A percentile compares a stretch with the other conserved stretches of the same genome.
These are phyloP conservation scores for Amazona finschi DNA, from an alignment of 2,797 vertebrate species.

Conservation along the genomic window DNA sequence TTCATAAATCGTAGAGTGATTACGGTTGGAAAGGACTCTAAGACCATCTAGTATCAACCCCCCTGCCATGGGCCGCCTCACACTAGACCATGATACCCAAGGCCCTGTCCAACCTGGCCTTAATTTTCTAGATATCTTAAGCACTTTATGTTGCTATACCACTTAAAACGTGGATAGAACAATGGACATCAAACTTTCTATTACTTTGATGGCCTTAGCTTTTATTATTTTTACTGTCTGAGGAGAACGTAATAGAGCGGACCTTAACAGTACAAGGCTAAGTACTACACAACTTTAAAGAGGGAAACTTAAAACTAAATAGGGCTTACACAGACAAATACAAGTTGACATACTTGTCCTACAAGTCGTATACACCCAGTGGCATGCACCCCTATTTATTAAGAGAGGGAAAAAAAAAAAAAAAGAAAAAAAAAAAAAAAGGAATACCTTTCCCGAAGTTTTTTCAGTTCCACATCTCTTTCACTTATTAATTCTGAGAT, in stretches of 20 bases:
- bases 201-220: not conserved
- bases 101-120: not conserved
- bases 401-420: not conserved
- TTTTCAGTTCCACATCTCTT: slow-evolving; percentile 93
- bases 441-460: slow-evolving; percentile 89
- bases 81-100: not conserved
- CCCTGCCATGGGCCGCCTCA: not conserved
- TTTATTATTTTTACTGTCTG: not conserved
- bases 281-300: not conserved
- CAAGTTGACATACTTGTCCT: not conserved
- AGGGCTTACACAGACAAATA: not conserved
- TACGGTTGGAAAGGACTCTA: not conserved
- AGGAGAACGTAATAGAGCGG: not conserved
- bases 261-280: not conserved
- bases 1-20: not conserved
- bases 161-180: not conserved
- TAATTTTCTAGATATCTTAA: not conserved
- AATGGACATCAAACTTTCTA: not conserved
- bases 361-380: not conserved
- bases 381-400: not conserved
- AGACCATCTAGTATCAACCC: not conserved
- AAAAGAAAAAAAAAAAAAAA: not conserved
- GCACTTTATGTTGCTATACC: not conserved
- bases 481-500: slow-evolving; percentile 97
- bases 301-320: not conserved